Conservation (phyloP, 2,113 vertebrate species). For the Equus quagga region DNA sequence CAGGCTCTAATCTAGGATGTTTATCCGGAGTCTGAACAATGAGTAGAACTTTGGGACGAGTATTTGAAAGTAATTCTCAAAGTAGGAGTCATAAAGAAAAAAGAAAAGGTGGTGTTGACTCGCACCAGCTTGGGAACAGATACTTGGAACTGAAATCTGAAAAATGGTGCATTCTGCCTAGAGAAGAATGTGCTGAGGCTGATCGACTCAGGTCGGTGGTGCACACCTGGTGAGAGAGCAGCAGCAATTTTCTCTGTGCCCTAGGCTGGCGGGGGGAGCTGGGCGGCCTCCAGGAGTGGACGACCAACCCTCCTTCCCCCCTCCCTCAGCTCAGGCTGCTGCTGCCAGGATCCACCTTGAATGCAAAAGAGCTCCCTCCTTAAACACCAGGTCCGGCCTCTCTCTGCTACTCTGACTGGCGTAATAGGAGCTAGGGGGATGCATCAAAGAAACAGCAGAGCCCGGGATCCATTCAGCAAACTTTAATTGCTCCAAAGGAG, state of each 20-base stretch:
- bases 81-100: neutral
- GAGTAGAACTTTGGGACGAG: neutral
- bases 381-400: neutral
- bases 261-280: neutral
- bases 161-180: neutral
- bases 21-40: neutral
- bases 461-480: neutral
- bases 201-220: neutral
- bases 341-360: neutral
- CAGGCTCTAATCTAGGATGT: neutral
- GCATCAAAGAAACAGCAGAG: neutral
- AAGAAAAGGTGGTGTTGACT: neutral
- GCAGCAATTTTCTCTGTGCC: neutral
- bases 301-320: neutral
- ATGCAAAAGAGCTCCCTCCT: neutral
- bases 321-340: neutral
- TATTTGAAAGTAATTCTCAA: neutral
- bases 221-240: neutral
- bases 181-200: neutral
- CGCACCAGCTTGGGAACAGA: neutral
- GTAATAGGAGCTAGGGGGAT: neutral
- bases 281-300: neutral
- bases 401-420: neutral
- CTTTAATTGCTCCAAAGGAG: conserved; percentile 58
- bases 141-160: conserved; percentile 21